These are phyloP conservation scores for Diorhabda carinulata DNA, from an alignment of 1,140 invertebrate genomes.

Conservation along the genomic window DNA sequence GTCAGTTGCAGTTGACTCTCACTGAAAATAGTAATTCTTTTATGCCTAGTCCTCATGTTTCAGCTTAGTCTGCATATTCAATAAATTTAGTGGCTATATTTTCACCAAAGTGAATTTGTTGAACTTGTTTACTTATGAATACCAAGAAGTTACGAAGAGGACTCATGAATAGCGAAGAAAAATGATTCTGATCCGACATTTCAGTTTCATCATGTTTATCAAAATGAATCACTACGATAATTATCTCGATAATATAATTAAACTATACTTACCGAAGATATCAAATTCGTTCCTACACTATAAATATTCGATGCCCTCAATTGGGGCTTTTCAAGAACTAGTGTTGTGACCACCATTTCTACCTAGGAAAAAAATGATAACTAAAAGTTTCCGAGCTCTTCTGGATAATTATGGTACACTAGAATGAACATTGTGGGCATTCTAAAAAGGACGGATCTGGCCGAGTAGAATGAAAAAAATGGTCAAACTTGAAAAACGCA, in stretches of 20 bases:
- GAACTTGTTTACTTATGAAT: not conserved
- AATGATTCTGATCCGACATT: not conserved
- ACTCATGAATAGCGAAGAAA: not conserved
- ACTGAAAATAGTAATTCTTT: too few relatives aligned
- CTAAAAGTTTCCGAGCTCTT: too few relatives aligned
- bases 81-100: too few relatives aligned
- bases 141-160: not conserved
- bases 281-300: constrained; percentile 33
- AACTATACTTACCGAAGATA: constrained; percentile 37
- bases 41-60: too few relatives aligned
- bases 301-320: constrained; percentile 38
- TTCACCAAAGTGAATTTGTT: too few relatives aligned
- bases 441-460: too few relatives aligned
- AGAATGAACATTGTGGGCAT: too few relatives aligned
- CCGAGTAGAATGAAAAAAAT: too few relatives aligned
- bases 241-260: not conserved
- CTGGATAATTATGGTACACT: too few relatives aligned
- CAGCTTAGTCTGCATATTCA: too few relatives aligned
- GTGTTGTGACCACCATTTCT: constrained; percentile 35
- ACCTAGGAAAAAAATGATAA: constrained; percentile 25
- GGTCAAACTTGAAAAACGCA: too few relatives aligned
- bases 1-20: too few relatives aligned
- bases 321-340: constrained; percentile 34
- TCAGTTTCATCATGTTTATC: not conserved
- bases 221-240: not conserved